Evolutionary conservation across 2,113 vertebrate species (phyloP), one percentile per base, ranked within the genome.

Genomic region (Tychaedon coryphoeus): DNA sequence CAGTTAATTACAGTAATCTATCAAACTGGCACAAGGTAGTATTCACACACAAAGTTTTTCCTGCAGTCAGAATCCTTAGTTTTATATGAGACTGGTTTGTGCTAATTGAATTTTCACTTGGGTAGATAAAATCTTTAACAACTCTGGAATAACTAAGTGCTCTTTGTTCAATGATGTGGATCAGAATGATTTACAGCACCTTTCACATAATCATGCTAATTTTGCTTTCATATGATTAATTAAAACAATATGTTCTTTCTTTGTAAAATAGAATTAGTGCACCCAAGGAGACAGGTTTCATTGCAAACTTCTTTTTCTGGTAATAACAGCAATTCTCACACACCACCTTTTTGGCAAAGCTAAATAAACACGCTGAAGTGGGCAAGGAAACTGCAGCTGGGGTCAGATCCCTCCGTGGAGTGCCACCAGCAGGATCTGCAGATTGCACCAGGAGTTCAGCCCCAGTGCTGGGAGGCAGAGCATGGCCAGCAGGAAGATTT

Each of bases 1-100:
- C 95, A 98, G 96, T 98, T 98, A 98, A 98, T 98, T 98, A 98
- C 92, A 97, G 97, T 96, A 98, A 98, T 98, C 98, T 98, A 98
- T 98, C 98, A 98, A 98, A 98, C 90, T 98, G 98, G 98, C 96
- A 97, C 95, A 97, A 98, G 97, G 97, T 98, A 96, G 94, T 86
- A 97, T 96, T 98, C 97, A 97, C 96, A 98, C 80, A 97, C 96
- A 89, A 77, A 97, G 94, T 92, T 96, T 97, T 96, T 96, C 97
- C 96, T 95, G 92, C 88, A 97, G 96, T 94, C 94, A 97, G 97
- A 98, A 98, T 97, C 94, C 94, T 97, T 95, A 88, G 95, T 97
- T 97, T 97, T 96, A 97, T 96, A 97, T 94, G 95, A 98, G 93
- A 93, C 96, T 92, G 94, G 96, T 95, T 95, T 95, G 97, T 95